Evolutionary conservation across 2,797 vertebrate species (phyloP), one percentile per base, ranked within the genome.

Genomic region (Spinus olivaceus): DNA sequence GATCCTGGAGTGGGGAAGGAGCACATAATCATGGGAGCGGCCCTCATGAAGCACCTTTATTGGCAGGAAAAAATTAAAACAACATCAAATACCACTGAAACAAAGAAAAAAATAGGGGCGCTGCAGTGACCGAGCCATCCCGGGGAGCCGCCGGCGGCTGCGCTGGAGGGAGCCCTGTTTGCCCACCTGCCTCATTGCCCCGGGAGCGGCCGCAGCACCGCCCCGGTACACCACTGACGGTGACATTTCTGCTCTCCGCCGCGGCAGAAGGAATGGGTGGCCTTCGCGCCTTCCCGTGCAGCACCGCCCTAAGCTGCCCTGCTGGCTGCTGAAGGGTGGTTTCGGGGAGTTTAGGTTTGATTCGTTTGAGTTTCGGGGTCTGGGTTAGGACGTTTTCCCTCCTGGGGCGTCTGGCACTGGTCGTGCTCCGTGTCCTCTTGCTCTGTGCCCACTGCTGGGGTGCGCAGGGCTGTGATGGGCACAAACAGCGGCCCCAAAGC

Each of bases 401-500:
- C 27, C 35, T 2, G 3, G 9, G 8, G 1, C 6, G 16, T 37
- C 54, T 33, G 25, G 33, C 32, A 1, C 19, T 39, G 79, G 59
- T 2, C 1, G 0, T 12, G 39, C 3, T 8, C 23, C 2, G 0
- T 15, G 27, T 44, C 41, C n/a, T 10, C 27, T 57, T 2, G 2
- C 42, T 30, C 50, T 10, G 28, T 49, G 37, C 50, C 54, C 23
- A 1, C 39, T 54, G 60, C 35, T 2, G 5, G 30, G 21, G 25
- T 25, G 32, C 10, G 3, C 2, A 2, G 30, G 41, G 41, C 69
- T 5, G 2, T 1, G 2, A 8, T 12, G 65, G 47, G 39, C 28
- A 39, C 25, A 17, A 42, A 25, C 32, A 14, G 0, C 25, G 5
- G 10, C 51, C 6, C 5, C 0, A 39, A 37, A 72, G 2, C 13